Base-by-base conservation (phyloP, 2,888 invertebrate species). In the Hypselothyrea guttata region DNA sequence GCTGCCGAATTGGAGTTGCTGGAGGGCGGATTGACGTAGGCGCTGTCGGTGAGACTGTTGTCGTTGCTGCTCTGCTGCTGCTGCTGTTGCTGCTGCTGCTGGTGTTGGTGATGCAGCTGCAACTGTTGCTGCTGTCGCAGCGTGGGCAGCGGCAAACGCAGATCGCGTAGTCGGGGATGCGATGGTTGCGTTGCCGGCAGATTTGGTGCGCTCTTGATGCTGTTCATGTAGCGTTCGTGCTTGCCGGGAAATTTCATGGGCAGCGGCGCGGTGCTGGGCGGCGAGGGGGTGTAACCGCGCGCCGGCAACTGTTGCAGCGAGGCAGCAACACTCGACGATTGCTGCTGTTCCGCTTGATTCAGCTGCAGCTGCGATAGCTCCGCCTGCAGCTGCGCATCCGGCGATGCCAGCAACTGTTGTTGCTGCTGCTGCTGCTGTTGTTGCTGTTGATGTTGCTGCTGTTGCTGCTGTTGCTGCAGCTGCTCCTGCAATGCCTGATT, bases 231-330 rank as follows among this genome's bases (percentile, higher is more conserved):
- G 53, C 85, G 84, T 63, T 94, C 94, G 59, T 90, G 90, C 77
- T 95, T 94, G 16, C 86, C 91, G 72, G 93, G 94, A 90, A 95
- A 96, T 89, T 96, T 96, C 62, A 94, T 93, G 1, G 96, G 95
- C 74, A 96, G 90, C 15, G 96, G 96, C 1, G 95, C 95, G 13
- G 95, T 96, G 58, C 96, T 95, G 54, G 96, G 96, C 42, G 96
- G 95, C 35, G 95, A 95, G 8, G 95, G 95, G 2, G 95, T 94
- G 72, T 94, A 95, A 31, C 94, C 94, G 27, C 95, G 92, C 42
- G 93, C 89, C 0, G 94, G 93, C 71, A 94, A 87, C 79, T 93
- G 35, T 18, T 38, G 38, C 38, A 22, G 9, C n/a, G n/a, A 18
- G 61, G 81, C 76, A 9, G 60, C 63, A 34, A 49, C 56, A 13